Percentiles rank a stretch among this genome's conserved stretches.
Evolutionary conservation across 2,888 invertebrate species (phyloP).

Genomic region (Strigamia crassipes): DNA sequence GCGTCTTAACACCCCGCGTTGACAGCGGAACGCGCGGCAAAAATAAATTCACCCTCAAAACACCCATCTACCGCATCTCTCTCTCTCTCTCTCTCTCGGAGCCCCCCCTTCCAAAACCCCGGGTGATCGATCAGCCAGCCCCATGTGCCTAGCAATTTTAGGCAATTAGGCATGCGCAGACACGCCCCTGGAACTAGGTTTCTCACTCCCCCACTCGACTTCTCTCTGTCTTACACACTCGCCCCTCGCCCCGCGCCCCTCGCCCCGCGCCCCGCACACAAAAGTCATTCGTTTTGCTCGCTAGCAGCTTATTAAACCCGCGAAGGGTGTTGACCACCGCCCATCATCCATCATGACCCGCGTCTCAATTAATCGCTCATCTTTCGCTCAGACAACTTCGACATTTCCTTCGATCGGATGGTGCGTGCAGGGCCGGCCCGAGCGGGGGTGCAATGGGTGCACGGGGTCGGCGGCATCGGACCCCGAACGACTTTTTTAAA

Average conservation of each 20-base stretch:
- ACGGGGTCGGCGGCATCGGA: too few species aligned
- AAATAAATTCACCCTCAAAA: slow-evolving; percentile 14
- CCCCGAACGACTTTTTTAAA: too few species aligned
- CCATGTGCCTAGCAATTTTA: slow-evolving; percentile 45
- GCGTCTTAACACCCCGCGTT: slow-evolving; percentile 39
- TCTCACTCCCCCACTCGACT: not conserved
- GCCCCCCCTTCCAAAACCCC: not conserved
- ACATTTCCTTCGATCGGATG: not conserved
- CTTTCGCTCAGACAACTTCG: not conserved
- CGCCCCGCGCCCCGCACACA: not conserved
- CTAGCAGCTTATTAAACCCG: not conserved
- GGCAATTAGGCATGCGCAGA: slow-evolving; percentile 46
- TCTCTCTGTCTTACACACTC: not conserved
- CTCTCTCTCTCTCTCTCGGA: slow-evolving; percentile 6
- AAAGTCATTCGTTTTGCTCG: not conserved
- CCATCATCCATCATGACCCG: not conserved
- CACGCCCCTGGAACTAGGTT: slow-evolving; percentile 5
- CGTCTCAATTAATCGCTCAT: not conserved
- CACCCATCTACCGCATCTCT: not conserved
- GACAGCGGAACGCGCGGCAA: slow-evolving; percentile 8
- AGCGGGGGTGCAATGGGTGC: too few species aligned
- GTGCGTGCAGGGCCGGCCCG: too few species aligned
- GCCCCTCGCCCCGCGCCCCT: not conserved
- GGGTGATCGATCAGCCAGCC: slow-evolving; percentile 44
- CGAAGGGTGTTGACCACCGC: slow-evolving; percentile 2